Base-by-base conservation (phyloP, 2,888 invertebrate genomes). In the Belgica antarctica region DNA sequence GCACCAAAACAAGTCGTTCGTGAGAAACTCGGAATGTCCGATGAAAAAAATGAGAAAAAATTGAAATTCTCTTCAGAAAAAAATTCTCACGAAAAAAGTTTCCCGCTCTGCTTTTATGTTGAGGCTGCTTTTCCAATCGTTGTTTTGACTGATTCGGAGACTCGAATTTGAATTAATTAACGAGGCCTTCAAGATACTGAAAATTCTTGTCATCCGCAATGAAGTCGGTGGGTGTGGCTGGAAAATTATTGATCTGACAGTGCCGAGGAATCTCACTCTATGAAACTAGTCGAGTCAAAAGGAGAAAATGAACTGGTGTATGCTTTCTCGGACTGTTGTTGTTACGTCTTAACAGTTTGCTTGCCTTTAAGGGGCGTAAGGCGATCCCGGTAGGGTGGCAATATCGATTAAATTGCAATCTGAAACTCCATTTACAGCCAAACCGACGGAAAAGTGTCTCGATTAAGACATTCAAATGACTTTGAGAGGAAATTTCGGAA, bases 301-400 rank as follows among this genome's bases (percentile, higher is more conserved):
- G 68, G 34, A 68, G 68, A 68, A 68, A 68, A 68, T 68, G 28
- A 68, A 68, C 68, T n/a, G n/a, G n/a, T n/a, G n/a, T n/a, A n/a
- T n/a, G n/a, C n/a, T 68, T 68, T 68, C 31, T 68, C 22, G 41
- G 52, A 66, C 46, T 66, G 66, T 36, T 66, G 36, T 66, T 63
- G 15, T 19, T 27, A 15, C 4, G 46, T 66, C n/a, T n/a, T n/a
- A n/a, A n/a, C n/a, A n/a, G 63, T 59, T 59, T 27, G 59, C 25
- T 59, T 27, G 2, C 12, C 46, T 46, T 7, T 3, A 27, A 27
- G 25, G 59, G 59, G 25, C 27, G 25, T 12, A 7, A 46, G 24
- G 59, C 8, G 34, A 34, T 34, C 7, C 12, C 34, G 24, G 17
- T 17, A 17, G 10, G 15, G n/a, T 22, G 36, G 7, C 22, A 57